Evolutionary conservation across 2,797 vertebrate species (phyloP).

Genomic region (Gastrophryne carolinensis): DNA sequence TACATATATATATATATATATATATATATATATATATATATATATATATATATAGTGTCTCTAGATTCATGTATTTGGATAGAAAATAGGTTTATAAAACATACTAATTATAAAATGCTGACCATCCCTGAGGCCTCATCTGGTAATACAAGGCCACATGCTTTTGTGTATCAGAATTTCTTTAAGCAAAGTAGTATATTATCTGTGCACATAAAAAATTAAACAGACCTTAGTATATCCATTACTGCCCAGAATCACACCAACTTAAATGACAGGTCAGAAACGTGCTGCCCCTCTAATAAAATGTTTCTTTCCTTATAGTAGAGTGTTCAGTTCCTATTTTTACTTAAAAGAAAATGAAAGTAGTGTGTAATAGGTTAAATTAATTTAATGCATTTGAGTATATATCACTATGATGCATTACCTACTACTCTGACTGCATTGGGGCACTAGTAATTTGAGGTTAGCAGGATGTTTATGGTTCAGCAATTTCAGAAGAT

Average conservation of each 20-base stretch:
- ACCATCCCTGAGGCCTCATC: constrained; percentile 35
- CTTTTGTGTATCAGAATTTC: constrained; percentile 38
- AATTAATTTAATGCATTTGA: not conserved
- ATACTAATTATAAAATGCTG: no score
- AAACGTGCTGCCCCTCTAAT: constrained; percentile 39
- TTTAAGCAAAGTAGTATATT: constrained; percentile 45
- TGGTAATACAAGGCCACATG: constrained; percentile 42
- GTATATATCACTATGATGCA: no score
- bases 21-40: no score
- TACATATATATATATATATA: no score
- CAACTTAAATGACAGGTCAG: constrained; percentile 46
- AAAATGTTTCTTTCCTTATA: not conserved
- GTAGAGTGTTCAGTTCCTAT: not conserved
- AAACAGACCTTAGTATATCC: constrained; percentile 37
- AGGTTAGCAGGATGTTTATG: no score
- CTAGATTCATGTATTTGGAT: no score
- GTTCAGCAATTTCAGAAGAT: no score
- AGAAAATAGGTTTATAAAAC: no score
- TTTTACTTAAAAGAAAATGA: not conserved
- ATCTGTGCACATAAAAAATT: constrained; percentile 51
- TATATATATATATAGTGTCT: no score
- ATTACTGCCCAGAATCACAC: constrained; percentile 31
- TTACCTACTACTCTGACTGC: no score
- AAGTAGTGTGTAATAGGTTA: not conserved
- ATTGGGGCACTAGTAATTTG: no score